Base-by-base conservation (phyloP, 2,797 vertebrate genomes). In the Arnoldichthys spilopterus region DNA sequence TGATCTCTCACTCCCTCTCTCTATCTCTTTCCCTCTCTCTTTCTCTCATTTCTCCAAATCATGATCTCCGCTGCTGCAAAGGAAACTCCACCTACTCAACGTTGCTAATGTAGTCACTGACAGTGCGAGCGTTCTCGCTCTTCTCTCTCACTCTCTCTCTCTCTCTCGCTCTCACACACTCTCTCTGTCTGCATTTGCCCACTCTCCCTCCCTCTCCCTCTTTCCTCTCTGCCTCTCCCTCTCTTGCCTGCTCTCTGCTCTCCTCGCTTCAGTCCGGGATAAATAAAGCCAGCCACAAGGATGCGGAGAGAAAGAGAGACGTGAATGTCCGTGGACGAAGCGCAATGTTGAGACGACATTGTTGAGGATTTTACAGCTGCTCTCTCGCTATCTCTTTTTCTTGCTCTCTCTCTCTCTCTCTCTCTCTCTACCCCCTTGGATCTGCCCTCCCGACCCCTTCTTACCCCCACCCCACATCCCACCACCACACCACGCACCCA, bases 1-100 rank as follows among this genome's bases (percentile, higher is more conserved):
- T n/a, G n/a, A n/a, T 82, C 73, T 77, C 47, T 70, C 28, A 37
- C 58, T 63, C 34, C 68, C 67, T 59, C 56, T 68, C 64, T 53
- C n/a, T 76, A 32, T 68, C 26, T 72, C 66, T 58, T 58, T 75
- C 64, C 54, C 54, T 13, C 45, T 78, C 45, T 80, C 49, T 82
- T 75, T 82, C 54, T 51, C 72, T 76, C 77, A 75, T 78, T 88
- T 81, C 68, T 54, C 87, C 81, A 83, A 87, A 87, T 87, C 87
- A 89, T 87, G 87, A 87, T 88, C 84, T 80, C 74, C 79, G 84
- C 85, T 87, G 84, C 87, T 89, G 88, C 86, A 87, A 89, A 85
- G 87, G 86, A 87, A 88, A 89, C 88, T 88, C 87, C 88, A 89
- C 88, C 88, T 89, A 85, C 87, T 86, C 85, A 82, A 74, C 75